These are phyloP conservation scores for Campylorhamphus procurvoides DNA, from an alignment of 2,113 vertebrate genomes.

Conservation along the genomic window DNA sequence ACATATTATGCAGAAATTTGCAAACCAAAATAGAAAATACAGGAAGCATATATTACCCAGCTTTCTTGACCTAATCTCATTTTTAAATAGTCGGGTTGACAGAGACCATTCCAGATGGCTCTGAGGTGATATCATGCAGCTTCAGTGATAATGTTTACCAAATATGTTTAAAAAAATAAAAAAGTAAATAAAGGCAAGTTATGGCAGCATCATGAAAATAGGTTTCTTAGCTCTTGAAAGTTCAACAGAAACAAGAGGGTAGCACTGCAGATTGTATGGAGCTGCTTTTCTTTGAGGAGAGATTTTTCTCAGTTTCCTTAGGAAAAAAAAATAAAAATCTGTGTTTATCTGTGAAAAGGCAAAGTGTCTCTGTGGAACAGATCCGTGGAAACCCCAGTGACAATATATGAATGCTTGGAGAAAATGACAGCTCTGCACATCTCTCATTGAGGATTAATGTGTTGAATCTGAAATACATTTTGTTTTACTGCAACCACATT, in stretches of 20 bases:
- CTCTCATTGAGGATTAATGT: background rate
- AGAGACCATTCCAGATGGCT: background rate
- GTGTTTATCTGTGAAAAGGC: background rate
- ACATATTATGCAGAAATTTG: background rate
- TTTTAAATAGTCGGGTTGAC: background rate
- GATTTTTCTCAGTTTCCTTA: background rate
- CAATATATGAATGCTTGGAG: background rate
- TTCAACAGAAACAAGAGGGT: background rate
- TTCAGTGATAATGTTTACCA: background rate
- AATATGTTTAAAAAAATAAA: background rate
- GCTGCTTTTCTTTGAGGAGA: background rate
- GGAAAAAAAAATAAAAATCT: background rate
- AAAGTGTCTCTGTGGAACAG: background rate
- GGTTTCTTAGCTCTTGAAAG: background rate
- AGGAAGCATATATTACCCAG: background rate
- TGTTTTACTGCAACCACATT: background rate
- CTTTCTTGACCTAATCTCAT: background rate
- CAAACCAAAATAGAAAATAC: background rate
- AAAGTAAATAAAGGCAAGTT: background rate
- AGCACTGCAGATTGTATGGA: background rate
- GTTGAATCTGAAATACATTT: background rate
- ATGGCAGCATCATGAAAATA: background rate
- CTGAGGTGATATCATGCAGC: background rate
- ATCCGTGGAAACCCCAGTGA: background rate
- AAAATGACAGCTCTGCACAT: constrained; percentile 7